Conservation (phyloP, 2,113 vertebrate genomes). For the Pangasianodon gigas region DNA sequence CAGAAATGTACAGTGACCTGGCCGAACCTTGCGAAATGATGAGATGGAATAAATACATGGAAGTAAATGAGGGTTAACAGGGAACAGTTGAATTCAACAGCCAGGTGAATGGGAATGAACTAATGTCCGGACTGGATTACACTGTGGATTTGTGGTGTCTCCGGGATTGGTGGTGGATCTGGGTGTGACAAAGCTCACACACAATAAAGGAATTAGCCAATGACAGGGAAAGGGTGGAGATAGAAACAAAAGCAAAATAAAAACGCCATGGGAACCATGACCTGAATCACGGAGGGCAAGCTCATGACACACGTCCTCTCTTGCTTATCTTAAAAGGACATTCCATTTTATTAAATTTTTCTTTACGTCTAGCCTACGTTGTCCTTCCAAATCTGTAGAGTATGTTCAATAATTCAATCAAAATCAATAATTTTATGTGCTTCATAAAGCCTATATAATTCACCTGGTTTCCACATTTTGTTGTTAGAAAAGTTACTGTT, state of each 20-base stretch:
- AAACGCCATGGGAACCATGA: background rate
- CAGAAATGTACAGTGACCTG: background rate
- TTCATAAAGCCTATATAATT: background rate
- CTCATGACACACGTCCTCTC: background rate
- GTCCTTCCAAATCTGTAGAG: background rate
- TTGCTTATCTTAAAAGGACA: background rate
- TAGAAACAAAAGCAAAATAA: background rate
- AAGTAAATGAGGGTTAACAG: background rate
- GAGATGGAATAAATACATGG: background rate
- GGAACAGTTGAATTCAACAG: background rate
- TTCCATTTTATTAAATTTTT: background rate
- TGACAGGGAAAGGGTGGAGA: background rate
- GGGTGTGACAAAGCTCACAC: background rate
- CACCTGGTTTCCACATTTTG: background rate
- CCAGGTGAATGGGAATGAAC: background rate
- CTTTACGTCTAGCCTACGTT: background rate
- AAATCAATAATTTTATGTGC: background rate
- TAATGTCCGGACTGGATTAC: background rate
- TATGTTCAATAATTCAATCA: background rate
- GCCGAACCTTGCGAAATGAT: background rate
- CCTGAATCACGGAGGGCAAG: background rate
- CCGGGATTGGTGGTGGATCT: background rate
- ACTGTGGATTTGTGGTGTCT: background rate
- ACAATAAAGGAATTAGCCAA: background rate
- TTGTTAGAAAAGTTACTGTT: background rate